phyloP scores from a whole-genome alignment of 2,113 vertebrate species.

The Choloepus hoffmanni region DNA sequence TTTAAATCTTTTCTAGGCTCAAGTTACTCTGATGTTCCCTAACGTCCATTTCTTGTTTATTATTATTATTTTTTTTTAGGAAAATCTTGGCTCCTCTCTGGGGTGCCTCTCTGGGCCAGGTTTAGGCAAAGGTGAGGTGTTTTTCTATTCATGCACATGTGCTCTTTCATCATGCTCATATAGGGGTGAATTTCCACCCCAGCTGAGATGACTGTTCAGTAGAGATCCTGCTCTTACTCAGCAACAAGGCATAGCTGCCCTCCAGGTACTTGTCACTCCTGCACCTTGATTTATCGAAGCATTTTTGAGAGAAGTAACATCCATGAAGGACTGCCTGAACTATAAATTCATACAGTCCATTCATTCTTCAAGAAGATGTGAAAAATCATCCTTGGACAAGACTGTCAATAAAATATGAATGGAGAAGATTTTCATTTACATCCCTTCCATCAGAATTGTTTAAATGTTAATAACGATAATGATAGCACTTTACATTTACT shows the following conservation, averaged over 20 bases:
- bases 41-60: not conserved
- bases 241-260: not conserved
- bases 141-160: not conserved
- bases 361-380: not conserved
- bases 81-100: not conserved
- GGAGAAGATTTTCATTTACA: not conserved
- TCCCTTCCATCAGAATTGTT: not conserved
- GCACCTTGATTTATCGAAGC: not conserved
- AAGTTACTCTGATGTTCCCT: not conserved
- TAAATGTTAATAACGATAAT: constrained; percentile 1
- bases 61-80: not conserved
- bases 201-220: not conserved
- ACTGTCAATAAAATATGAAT: not conserved
- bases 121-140: not conserved
- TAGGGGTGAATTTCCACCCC: not conserved
- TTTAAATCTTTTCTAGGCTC: too few relatives aligned
- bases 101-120: not conserved
- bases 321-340: not conserved
- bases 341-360: not conserved
- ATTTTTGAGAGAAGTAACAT: not conserved
- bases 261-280: not conserved
- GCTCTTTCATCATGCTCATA: not conserved
- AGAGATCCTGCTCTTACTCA: not conserved
- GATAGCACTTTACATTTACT: not conserved
- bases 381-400: not conserved